Percentiles rank a stretch among this genome's conserved stretches.
Conservation (phyloP, 1,140 invertebrate species). For the Drosophila biarmipes region DNA sequence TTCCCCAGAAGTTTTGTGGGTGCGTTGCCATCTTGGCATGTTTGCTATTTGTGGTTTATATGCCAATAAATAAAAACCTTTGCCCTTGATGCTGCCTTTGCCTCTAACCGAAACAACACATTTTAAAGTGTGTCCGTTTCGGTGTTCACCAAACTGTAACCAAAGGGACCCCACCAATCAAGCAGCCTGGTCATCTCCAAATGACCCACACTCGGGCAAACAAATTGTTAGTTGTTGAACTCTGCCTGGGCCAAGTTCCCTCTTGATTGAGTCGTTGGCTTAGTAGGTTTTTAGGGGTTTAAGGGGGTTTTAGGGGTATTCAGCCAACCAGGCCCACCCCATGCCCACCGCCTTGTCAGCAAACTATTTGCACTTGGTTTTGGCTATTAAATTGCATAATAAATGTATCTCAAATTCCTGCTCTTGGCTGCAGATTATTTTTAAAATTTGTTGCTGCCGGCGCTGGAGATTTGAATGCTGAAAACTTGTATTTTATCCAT, state of each 20-base stretch:
- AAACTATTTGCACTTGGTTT: conserved; percentile 81
- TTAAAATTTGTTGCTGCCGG: conserved; percentile 36
- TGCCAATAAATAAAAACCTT: conserved; percentile 81
- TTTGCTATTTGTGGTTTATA: conserved; percentile 81
- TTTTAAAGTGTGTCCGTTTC: conserved; percentile 65
- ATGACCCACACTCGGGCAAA: conserved; percentile 54
- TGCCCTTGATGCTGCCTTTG: conserved; percentile 34
- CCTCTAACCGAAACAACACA: conserved; percentile 59
- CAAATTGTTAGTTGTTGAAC: conserved; percentile 72
- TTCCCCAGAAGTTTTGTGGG: conserved; percentile 51
- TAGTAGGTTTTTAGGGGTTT: too few species aligned
- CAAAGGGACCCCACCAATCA: conserved; percentile 33
- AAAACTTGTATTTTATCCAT: neutral
- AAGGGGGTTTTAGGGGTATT: conserved; percentile 36
- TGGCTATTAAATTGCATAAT: conserved; percentile 75
- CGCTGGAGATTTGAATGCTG: conserved; percentile 16
- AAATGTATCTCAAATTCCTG: conserved; percentile 58
- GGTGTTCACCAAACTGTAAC: conserved; percentile 55
- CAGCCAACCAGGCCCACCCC: neutral
- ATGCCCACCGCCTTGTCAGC: conserved; percentile 39
- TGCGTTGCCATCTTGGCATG: conserved; percentile 65
- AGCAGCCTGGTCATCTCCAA: conserved; percentile 28
- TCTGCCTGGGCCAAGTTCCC: conserved; percentile 46
- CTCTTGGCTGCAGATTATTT: conserved; percentile 57
- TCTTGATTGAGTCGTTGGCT: conserved; percentile 74